phyloP scores from a whole-genome alignment of 2,113 vertebrate species.

The Erythrolamprus reginae region DNA sequence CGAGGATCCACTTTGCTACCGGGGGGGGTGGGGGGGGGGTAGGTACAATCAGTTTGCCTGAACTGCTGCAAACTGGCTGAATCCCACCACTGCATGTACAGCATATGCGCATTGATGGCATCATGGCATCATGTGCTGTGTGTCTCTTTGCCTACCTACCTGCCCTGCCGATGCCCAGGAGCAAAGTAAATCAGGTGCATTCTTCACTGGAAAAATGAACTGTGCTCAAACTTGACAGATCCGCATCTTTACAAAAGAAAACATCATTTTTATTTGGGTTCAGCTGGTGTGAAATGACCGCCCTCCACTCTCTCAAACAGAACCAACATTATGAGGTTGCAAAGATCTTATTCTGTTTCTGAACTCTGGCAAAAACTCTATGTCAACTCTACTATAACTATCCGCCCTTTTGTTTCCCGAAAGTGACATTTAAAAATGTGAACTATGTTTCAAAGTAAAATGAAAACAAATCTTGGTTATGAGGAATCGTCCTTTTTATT shows the following conservation, averaged over 20 bases:
- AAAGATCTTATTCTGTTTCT: neutral
- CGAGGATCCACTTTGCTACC: no score
- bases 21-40: no score
- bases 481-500: neutral
- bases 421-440: neutral
- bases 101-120: neutral
- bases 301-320: neutral
- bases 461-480: neutral
- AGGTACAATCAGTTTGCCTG: no score
- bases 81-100: neutral
- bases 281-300: neutral
- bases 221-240: neutral
- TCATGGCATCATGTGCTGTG: neutral
- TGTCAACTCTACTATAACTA: neutral
- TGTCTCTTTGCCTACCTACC: neutral
- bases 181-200: neutral
- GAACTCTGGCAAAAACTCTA: neutral
- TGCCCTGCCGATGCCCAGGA: neutral
- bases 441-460: neutral
- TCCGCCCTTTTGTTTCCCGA: neutral
- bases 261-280: neutral
- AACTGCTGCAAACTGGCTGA: no score
- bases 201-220: neutral
- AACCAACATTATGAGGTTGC: neutral
- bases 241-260: neutral